Percentiles rank a stretch among this genome's conserved stretches.
These are phyloP conservation scores for Scolanthus callimorphus DNA, from an alignment of 92 coral and sea anemone species.

Conservation along the genomic window DNA sequence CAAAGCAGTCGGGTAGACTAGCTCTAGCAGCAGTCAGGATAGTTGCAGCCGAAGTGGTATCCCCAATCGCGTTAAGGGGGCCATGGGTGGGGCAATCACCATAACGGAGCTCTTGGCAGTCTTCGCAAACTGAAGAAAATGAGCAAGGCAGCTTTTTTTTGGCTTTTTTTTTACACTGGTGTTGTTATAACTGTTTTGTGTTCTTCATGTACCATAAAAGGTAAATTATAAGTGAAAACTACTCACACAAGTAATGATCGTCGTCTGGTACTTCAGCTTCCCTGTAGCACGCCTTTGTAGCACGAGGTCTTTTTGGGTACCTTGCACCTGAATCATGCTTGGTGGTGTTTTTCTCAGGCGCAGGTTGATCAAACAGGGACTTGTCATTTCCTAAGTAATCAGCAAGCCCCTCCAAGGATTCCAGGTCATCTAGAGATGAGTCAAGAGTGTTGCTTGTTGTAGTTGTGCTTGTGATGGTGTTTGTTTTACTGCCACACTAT, in stretches of 20 bases:
- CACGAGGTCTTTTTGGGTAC: conserved; percentile 46
- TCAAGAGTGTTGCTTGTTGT: no score
- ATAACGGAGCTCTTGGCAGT: conserved; percentile 66
- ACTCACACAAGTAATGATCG: conserved; percentile 82
- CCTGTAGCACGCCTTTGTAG: conserved; percentile 33
- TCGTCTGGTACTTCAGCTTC: conserved; percentile 90
- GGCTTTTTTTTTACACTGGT: no score
- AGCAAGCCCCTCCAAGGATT: conserved; percentile 31
- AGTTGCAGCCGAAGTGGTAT: conserved; percentile 1
- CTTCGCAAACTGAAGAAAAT: conserved; percentile 83
- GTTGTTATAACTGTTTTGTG: no score
- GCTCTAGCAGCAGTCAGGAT: conserved; percentile 34
- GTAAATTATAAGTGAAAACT: no score
- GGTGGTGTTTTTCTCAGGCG: conserved; percentile 2
- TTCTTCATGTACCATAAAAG: no score
- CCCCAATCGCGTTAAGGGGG: conserved; percentile 42
- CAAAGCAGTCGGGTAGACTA: conserved; percentile 41
- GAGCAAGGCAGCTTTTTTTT: no score
- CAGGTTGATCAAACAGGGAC: background rate
- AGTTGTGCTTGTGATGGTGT: no score
- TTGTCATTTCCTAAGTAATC: conserved; percentile 20
- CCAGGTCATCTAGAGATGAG: conserved; percentile 52
- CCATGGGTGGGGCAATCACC: conserved; percentile 76
- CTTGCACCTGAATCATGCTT: conserved; percentile 26
- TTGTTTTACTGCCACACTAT: no score